phyloP scores from a whole-genome alignment of 1,140 invertebrate genomes.

The Lepidotrigona ventralis region DNA sequence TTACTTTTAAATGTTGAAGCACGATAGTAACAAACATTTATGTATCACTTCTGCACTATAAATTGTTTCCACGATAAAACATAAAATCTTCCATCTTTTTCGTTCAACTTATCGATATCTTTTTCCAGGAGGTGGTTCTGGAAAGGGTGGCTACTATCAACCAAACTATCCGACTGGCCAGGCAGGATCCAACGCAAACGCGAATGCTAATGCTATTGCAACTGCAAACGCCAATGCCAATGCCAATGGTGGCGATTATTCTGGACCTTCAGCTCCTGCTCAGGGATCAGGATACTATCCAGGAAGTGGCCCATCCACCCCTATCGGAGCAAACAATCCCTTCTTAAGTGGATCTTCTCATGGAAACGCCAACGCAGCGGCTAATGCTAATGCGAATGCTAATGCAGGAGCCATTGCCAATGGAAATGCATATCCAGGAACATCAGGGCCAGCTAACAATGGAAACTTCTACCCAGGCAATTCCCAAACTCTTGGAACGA shows the following conservation, averaged over 20 bases:
- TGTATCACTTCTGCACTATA: neutral
- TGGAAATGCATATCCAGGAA: neutral
- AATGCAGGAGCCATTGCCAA: slow-evolving; percentile 14
- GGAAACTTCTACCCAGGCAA: neutral
- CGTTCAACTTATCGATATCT: neutral
- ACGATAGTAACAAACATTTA: neutral
- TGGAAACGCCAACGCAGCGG: neutral
- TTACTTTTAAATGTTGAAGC: neutral
- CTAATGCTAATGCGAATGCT: slow-evolving; percentile 18
- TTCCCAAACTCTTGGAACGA: neutral
- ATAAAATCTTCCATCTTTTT: neutral
- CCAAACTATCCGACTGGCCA: slow-evolving; percentile 41
- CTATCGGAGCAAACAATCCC: slow-evolving; percentile 23
- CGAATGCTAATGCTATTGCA: slow-evolving; percentile 8
- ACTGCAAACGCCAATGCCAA: slow-evolving; percentile 15
- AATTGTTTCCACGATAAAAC: neutral
- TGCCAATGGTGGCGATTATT: neutral
- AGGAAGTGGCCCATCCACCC: neutral
- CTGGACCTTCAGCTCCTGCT: neutral
- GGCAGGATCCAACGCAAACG: slow-evolving; percentile 38
- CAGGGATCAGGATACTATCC: slow-evolving; percentile 7
- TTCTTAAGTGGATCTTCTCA: slow-evolving; percentile 23
- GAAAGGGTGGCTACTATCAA: slow-evolving; percentile 14
- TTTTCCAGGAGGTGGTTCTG: slow-evolving; percentile 33
- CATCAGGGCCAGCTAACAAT: neutral